These are phyloP conservation scores for Orius laevigatus DNA, from an alignment of 1,140 invertebrate genomes.

Conservation along the genomic window DNA sequence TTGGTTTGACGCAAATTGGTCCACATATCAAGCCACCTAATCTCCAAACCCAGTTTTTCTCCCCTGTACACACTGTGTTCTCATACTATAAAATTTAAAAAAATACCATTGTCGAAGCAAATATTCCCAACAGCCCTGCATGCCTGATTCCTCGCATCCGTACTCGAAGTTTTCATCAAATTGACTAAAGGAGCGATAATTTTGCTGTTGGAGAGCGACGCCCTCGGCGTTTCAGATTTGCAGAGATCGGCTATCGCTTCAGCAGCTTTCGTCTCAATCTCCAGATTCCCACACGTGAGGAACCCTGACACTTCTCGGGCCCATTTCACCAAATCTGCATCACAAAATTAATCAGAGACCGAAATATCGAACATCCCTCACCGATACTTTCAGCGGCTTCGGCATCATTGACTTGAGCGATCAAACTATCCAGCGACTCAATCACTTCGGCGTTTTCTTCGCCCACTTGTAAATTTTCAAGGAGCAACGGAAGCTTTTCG, in stretches of 20 bases:
- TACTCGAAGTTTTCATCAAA: constrained; percentile 29
- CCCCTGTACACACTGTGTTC: too few relatives aligned
- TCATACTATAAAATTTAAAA: constrained; percentile 20
- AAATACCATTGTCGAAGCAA: constrained; percentile 68
- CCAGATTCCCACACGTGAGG: constrained; percentile 14
- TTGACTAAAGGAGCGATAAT: constrained; percentile 39
- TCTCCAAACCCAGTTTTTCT: too few relatives aligned
- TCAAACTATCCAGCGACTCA: constrained; percentile 10
- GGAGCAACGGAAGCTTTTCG: constrained; percentile 11
- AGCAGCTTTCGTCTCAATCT: constrained; percentile 26
- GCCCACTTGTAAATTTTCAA: constrained; percentile 10
- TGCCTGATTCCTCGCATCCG: constrained; percentile 45
- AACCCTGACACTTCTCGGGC: constrained; percentile 12
- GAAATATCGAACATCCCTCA: background rate
- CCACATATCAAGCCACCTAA: too few relatives aligned
- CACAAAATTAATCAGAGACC: constrained; percentile 3
- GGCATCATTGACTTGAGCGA: constrained; percentile 1
- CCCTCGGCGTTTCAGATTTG: constrained; percentile 47
- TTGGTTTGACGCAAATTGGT: too few relatives aligned
- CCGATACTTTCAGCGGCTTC: constrained; percentile 5
- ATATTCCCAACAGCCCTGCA: constrained; percentile 73
- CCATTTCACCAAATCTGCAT: constrained; percentile 9
- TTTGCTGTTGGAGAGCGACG: constrained; percentile 39
- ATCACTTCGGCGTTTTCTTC: constrained; percentile 11
- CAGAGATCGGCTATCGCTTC: constrained; percentile 54